These are phyloP conservation scores for Mystacornis crossleyi DNA, from an alignment of 2,113 vertebrate genomes.

Conservation along the genomic window DNA sequence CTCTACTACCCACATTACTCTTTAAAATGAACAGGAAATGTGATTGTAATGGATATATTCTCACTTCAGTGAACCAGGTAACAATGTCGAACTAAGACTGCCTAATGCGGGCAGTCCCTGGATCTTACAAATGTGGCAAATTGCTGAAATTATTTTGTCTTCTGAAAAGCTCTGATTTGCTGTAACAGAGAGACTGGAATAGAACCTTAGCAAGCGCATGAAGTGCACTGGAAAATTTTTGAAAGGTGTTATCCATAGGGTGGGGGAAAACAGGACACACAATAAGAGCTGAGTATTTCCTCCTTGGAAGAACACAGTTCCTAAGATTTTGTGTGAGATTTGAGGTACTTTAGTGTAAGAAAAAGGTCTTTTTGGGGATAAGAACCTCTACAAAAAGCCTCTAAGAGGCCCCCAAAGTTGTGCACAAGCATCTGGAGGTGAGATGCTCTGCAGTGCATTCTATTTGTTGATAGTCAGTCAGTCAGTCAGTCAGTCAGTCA, in stretches of 20 bases:
- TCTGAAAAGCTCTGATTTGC: not conserved
- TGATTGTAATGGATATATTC: conserved; percentile 20
- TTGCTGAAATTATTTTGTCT: not conserved
- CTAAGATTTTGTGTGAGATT: not conserved
- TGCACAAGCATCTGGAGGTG: not conserved
- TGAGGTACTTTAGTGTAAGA: not conserved
- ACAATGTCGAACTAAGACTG: not conserved
- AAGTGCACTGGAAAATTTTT: not conserved
- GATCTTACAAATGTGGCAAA: not conserved
- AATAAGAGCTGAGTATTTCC: not conserved
- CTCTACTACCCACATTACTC: not conserved
- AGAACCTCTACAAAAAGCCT: not conserved
- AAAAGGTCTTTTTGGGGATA: not conserved
- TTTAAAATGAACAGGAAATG: conserved; percentile 33
- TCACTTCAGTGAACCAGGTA: not conserved
- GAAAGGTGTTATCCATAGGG: rapidly evolving
- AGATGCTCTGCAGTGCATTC: rapidly evolving
- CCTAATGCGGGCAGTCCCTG: not conserved
- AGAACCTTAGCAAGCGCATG: not conserved
- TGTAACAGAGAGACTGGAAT: not conserved
- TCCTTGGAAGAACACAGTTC: not conserved
- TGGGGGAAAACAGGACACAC: not conserved
- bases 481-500: too few species aligned
- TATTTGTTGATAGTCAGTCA: not conserved
- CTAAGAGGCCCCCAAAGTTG: rapidly evolving